phyloP scores from a whole-genome alignment of 2,113 vertebrate species.

The Salvelinus namaycush region DNA sequence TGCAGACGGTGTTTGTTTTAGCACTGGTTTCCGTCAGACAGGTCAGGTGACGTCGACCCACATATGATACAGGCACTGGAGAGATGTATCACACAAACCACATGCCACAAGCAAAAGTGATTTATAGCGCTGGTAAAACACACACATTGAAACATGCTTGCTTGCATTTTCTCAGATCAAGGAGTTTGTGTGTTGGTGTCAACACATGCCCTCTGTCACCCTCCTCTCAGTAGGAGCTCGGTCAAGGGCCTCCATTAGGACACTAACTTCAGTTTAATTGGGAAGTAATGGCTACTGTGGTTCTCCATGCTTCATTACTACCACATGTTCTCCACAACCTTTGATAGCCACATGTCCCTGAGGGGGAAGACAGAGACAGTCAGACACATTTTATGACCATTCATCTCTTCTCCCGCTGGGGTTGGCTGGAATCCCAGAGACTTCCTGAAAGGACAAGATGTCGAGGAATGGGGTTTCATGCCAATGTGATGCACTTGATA shows the following conservation, averaged over 20 bases:
- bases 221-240: conserved; percentile 2
- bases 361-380: conserved; percentile 31
- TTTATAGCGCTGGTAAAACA: conserved; percentile 10
- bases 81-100: conserved; percentile 25
- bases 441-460: conserved; percentile 54
- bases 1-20: no score
- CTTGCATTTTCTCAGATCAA: background rate
- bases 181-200: background rate
- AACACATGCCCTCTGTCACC: background rate
- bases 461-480: conserved; percentile 28
- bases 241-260: conserved; percentile 20
- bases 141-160: no score
- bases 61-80: conserved; percentile 5
- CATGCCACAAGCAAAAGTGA: conserved; percentile 15
- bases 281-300: conserved; percentile 51
- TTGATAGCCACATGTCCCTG: conserved; percentile 45
- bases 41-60: conserved; percentile 53
- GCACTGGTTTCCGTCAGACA: conserved; percentile 50
- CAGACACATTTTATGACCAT: conserved; percentile 46
- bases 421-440: conserved; percentile 50
- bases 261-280: conserved; percentile 59
- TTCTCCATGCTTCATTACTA: conserved; percentile 62
- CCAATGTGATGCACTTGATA: no score
- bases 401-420: conserved; percentile 49
- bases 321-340: conserved; percentile 57